Percentiles rank a stretch among this genome's conserved stretches.
Conservation (phyloP, 2,888 invertebrate genomes). For the Drosophila ezoana region DNA sequence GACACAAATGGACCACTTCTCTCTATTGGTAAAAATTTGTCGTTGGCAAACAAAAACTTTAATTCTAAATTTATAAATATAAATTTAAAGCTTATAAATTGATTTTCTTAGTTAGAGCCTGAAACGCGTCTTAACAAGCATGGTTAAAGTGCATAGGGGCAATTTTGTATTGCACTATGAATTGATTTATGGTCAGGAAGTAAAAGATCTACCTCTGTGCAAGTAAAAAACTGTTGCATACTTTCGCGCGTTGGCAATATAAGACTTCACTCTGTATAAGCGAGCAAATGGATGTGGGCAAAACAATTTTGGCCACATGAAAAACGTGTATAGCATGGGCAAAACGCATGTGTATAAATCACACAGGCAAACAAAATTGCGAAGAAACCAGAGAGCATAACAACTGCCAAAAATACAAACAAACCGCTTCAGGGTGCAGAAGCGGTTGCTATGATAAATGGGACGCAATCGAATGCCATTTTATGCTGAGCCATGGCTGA, state of each 20-base stretch:
- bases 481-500: conserved; percentile 13
- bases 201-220: not conserved
- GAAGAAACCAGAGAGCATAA: not conserved
- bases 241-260: conserved; percentile 31
- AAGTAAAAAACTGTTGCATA: conserved; percentile 45
- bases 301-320: conserved; percentile 9
- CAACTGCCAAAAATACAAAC: not conserved
- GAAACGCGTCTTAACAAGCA: no score
- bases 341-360: conserved; percentile 34
- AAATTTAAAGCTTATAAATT: no score
- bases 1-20: no score
- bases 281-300: not conserved
- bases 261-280: conserved; percentile 4
- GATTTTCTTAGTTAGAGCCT: no score
- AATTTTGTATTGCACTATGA: no score
- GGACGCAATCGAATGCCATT: conserved; percentile 20
- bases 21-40: no score
- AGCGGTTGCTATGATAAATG: conserved; percentile 29
- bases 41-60: no score
- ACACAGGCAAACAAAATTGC: conserved; percentile 7
- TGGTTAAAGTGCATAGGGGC: no score
- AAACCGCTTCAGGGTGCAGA: conserved; percentile 16
- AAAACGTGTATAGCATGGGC: conserved; percentile 10
- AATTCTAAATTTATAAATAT: no score
- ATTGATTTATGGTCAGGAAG: not conserved